Base-by-base conservation (phyloP, 2,113 vertebrate genomes). In the Cygnus buccinator region DNA sequence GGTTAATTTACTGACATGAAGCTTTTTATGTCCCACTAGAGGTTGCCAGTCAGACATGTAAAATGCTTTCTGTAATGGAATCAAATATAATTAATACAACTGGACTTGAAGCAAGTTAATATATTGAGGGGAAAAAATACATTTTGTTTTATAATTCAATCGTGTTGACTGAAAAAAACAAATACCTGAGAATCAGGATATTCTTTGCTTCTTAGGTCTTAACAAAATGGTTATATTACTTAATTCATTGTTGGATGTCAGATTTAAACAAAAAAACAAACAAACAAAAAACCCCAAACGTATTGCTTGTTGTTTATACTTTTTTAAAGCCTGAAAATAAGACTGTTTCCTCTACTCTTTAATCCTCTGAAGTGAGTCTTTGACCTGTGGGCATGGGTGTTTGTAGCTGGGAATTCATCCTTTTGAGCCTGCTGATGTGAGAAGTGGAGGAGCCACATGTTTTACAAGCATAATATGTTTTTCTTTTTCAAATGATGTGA, bases 401-500 rank as follows among this genome's bases (percentile, higher is more conserved):
- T 57, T 70, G 75, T 93, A 86, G 66, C 55, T 95, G 93, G 90
- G 87, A 92, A 95, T 93, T 90, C 57, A 46, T 91, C 67, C 89
- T 72, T 94, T 16, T 93, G 55, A 95, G 62, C 93, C 68, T 96
- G 21, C 37, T 93, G 63, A 96, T 78, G 54, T 67, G 82, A 68
- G 75, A 85, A 87, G 61, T 84, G 44, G 95, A 95, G 97, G 80
- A 94, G 59, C 50, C 66, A 31, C 76, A 91, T 97, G 33, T 96
- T 70, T 70, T 82, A 46, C 75, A 50, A 89, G 59, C 52, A 84
- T 89, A 92, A 52, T 59, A 61, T 23, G 62, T 65, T 93, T 81
- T 86, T 93, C 37, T 76, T 86, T 82, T 84, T 65, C 46, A 63
- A 95, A 84, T 83, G 44, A 31, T 92, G 88, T 88, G 78, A 85